These are phyloP conservation scores for Tenodera sinensis DNA, from an alignment of 2,888 invertebrate species.

Conservation along the genomic window DNA sequence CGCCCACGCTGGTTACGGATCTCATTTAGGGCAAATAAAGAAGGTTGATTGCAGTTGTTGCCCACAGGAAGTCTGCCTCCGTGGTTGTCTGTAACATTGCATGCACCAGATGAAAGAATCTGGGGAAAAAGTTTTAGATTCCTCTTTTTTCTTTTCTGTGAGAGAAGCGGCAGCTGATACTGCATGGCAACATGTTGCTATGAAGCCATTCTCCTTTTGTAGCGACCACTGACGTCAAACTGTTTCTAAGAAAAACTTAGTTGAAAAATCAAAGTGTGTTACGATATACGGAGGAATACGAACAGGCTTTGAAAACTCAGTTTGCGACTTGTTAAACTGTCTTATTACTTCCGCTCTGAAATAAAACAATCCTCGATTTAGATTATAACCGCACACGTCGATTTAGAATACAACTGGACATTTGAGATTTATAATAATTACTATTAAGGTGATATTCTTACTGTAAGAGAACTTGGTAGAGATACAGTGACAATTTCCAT, in stretches of 20 bases:
- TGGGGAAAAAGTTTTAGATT: neutral
- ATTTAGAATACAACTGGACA: no score
- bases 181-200: neutral
- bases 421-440: no score
- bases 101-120: neutral
- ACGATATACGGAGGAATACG: neutral
- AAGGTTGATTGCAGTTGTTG: neutral
- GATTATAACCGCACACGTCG: no score
- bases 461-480: no score
- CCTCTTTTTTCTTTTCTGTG: neutral
- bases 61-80: neutral
- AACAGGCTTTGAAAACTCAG: no score
- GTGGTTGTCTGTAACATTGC: neutral
- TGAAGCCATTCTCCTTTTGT: neutral
- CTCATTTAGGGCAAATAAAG: neutral
- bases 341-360: no score
- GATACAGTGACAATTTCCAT: no score
- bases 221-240: neutral
- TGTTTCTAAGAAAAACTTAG: neutral
- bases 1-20: neutral
- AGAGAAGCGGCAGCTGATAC: neutral
- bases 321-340: no score
- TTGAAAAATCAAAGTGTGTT: neutral
- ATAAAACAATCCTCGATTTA: no score
- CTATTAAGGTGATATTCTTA: no score